Percentiles rank a stretch among this genome's conserved stretches.
phyloP scores from a whole-genome alignment of 2,113 vertebrate species.

The Orientallactaga bullata region DNA sequence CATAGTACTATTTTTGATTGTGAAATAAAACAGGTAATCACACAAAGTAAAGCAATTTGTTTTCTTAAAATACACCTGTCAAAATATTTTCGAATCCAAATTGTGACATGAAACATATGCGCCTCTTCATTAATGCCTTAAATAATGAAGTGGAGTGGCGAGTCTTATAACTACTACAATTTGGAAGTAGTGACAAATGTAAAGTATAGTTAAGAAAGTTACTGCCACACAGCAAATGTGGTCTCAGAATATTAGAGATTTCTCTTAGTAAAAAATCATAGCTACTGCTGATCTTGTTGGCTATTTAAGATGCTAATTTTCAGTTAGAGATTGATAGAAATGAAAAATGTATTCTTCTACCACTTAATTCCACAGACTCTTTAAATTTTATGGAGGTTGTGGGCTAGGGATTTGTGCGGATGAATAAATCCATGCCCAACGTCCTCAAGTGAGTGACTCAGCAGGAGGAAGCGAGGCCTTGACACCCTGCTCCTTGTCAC shows the following conservation, averaged over 20 bases:
- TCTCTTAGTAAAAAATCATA: slow-evolving; percentile 38
- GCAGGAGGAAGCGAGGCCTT: neutral
- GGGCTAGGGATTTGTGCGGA: neutral
- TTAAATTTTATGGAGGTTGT: slow-evolving; percentile 1
- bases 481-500: neutral
- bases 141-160: slow-evolving; percentile 41
- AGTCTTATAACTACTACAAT: slow-evolving; percentile 17
- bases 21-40: slow-evolving; percentile 44
- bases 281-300: too few species aligned
- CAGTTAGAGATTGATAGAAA: slow-evolving; percentile 8
- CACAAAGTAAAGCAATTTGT: slow-evolving; percentile 28
- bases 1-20: slow-evolving; percentile 15
- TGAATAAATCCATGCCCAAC: neutral
- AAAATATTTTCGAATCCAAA: slow-evolving; percentile 5
- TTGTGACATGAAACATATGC: slow-evolving; percentile 26
- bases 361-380: neutral
- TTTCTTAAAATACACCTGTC: slow-evolving; percentile 32
- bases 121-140: slow-evolving; percentile 22
- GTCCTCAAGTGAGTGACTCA: neutral
- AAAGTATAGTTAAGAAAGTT: slow-evolving; percentile 54
- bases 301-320: neutral
- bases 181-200: slow-evolving; percentile 41
- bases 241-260: slow-evolving; percentile 30
- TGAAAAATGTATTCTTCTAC: neutral
- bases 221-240: neutral